A percentile compares a stretch with the other conserved stretches of the same genome.
phyloP scores from a whole-genome alignment of 2,113 vertebrate genomes.

The Nycticryphes semicollaris region DNA sequence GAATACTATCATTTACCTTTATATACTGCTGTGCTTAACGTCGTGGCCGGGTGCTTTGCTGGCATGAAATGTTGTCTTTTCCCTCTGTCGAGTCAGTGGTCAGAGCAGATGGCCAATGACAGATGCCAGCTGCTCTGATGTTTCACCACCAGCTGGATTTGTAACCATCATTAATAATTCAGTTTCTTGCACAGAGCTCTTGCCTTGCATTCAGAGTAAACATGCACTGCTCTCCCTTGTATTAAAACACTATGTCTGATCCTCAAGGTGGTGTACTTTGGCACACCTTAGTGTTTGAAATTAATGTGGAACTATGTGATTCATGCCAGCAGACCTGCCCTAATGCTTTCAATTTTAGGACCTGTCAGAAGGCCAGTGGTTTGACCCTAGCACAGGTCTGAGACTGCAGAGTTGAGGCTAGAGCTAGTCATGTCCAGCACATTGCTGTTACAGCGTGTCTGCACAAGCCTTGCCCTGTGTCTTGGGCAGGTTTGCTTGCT shows the following conservation, averaged over 20 bases:
- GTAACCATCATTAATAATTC: background rate
- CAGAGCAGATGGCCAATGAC: background rate
- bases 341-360: background rate
- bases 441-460: background rate
- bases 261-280: background rate
- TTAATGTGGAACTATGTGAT: background rate
- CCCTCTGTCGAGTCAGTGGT: background rate
- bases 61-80: background rate
- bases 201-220: background rate
- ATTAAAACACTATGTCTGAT: background rate
- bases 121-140: background rate
- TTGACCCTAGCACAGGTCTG: background rate
- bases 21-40: background rate
- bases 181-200: background rate
- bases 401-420: background rate
- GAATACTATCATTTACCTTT: conserved; percentile 25
- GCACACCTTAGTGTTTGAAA: background rate
- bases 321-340: background rate
- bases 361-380: background rate
- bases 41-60: background rate
- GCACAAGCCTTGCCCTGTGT: background rate
- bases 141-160: background rate
- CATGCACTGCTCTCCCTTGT: background rate
- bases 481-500: background rate
- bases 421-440: background rate